These are phyloP conservation scores for Caradrina clavipalpis DNA, from an alignment of 2,888 invertebrate species.

Conservation along the genomic window DNA sequence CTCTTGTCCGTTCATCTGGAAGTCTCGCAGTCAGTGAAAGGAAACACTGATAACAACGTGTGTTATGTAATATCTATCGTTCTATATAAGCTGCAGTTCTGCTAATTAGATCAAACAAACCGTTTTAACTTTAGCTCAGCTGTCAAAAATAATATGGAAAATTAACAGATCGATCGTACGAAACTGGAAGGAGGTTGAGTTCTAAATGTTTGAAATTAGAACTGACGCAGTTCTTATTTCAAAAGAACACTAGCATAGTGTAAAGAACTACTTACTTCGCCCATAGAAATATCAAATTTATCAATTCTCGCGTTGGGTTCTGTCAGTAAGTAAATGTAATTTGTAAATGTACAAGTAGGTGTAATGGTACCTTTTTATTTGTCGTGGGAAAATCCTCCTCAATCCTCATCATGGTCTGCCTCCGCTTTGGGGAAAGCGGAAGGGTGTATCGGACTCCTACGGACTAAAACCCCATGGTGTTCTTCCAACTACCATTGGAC, in stretches of 20 bases:
- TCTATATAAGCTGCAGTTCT: neutral
- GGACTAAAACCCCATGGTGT: too few relatives aligned
- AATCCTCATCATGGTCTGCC: too few relatives aligned
- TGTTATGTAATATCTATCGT: neutral
- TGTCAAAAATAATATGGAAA: conserved; percentile 20
- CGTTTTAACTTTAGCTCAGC: conserved; percentile 6
- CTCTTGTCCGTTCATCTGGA: conserved; percentile 22
- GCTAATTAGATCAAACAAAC: neutral
- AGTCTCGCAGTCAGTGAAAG: neutral
- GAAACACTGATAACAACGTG: conserved; percentile 1
- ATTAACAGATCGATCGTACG: conserved; percentile 15
- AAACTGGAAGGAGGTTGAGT: conserved; percentile 10
- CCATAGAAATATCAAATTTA: too few relatives aligned
- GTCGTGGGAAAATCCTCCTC: too few relatives aligned
- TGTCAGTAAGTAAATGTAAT: too few relatives aligned
- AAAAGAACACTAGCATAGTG: neutral
- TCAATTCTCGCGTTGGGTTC: too few relatives aligned
- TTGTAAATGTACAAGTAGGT: too few relatives aligned
- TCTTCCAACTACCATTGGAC: too few relatives aligned
- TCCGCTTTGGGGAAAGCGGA: too few relatives aligned
- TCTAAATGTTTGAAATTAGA: conserved; percentile 2
- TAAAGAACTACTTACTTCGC: too few relatives aligned
- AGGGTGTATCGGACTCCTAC: too few relatives aligned
- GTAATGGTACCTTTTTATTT: too few relatives aligned
- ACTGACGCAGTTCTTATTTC: neutral